A percentile compares a stretch with the other conserved stretches of the same genome.
phyloP scores from a whole-genome alignment of 2,797 vertebrate species.

The Discoglossus pictus region DNA sequence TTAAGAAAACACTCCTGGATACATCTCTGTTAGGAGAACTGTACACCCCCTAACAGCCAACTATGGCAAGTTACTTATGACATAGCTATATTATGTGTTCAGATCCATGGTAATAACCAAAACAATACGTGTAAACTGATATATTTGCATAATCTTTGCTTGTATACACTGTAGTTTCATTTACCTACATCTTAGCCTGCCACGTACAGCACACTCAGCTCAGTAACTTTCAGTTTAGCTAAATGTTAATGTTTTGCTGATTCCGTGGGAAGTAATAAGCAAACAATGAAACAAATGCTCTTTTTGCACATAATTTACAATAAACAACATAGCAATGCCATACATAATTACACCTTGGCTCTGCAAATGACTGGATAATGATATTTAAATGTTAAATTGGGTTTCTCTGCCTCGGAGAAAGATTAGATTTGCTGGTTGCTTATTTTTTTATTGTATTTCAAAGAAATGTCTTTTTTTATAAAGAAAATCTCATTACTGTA shows the following conservation, averaged over 20 bases:
- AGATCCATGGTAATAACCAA: too few species aligned
- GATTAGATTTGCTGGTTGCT: background rate
- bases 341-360: constrained; percentile 37
- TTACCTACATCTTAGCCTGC: background rate
- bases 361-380: constrained; percentile 24
- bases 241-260: constrained; percentile 46
- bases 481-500: background rate
- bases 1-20: too few species aligned
- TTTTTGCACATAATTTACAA: constrained; percentile 55
- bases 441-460: background rate
- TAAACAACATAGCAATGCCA: constrained; percentile 53
- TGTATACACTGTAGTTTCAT: background rate
- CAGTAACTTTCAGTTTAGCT: constrained; percentile 50
- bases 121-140: too few species aligned
- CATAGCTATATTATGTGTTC: too few species aligned
- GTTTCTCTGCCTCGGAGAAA: background rate
- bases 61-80: too few species aligned
- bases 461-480: background rate
- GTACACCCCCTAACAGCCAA: too few species aligned
- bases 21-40: too few species aligned
- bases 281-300: constrained; percentile 44
- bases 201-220: background rate
- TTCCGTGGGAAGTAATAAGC: constrained; percentile 45
- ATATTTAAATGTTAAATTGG: constrained; percentile 1
- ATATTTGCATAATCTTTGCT: too few species aligned